Evolutionary conservation across 1,140 invertebrate genomes (phyloP).

Genomic region (Ditylenchus dipsaci): DNA sequence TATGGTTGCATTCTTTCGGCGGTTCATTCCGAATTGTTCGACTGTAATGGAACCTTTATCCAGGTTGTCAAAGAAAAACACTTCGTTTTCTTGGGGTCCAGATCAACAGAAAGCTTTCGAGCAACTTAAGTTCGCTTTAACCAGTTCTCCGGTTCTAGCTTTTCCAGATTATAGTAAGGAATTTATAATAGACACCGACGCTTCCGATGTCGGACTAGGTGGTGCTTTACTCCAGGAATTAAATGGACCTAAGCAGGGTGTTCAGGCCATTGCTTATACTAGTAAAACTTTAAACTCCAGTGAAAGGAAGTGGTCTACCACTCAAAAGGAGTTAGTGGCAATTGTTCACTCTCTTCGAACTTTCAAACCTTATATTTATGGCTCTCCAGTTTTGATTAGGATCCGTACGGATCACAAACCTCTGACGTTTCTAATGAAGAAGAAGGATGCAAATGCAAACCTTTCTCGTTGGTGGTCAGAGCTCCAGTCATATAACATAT

Average conservation of each 20-base stretch:
- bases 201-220: slow-evolving; percentile 17
- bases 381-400: background rate
- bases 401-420: slow-evolving; percentile 26
- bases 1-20: slow-evolving; percentile 16
- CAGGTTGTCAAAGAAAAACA: slow-evolving; percentile 14
- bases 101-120: slow-evolving; percentile 18
- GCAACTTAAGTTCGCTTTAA: slow-evolving; percentile 15
- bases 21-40: slow-evolving; percentile 3
- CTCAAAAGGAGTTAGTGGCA: slow-evolving; percentile 19
- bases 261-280: slow-evolving; percentile 18
- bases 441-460: background rate
- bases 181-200: slow-evolving; percentile 28
- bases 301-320: slow-evolving; percentile 7
- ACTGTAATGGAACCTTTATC: slow-evolving; percentile 20
- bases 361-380: slow-evolving; percentile 22
- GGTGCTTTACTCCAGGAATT: slow-evolving; percentile 16
- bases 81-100: slow-evolving; percentile 10
- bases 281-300: slow-evolving; percentile 2
- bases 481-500: slow-evolving; percentile 12
- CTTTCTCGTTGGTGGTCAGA: slow-evolving; percentile 24
- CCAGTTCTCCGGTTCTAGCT: too few species aligned
- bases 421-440: slow-evolving; percentile 8
- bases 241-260: background rate
- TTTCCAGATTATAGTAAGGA: slow-evolving; percentile 19
- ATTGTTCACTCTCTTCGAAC: slow-evolving; percentile 12